These are phyloP conservation scores for Plagodis dolabraria DNA, from an alignment of 2,888 invertebrate genomes.

Conservation along the genomic window DNA sequence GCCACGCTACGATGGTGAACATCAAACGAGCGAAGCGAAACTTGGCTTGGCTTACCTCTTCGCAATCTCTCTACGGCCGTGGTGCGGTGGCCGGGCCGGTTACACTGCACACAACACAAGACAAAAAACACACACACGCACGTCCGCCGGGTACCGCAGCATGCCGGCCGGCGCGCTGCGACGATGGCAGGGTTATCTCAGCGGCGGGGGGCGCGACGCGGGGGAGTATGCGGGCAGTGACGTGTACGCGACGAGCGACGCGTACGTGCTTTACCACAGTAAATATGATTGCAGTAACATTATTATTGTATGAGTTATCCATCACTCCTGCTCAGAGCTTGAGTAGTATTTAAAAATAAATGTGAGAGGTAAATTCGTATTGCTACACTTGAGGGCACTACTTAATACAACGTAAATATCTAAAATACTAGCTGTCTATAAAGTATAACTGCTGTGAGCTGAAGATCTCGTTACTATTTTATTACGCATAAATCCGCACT, in stretches of 20 bases:
- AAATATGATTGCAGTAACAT: constrained; percentile 2
- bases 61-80: constrained; percentile 24
- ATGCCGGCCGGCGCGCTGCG: constrained; percentile 34
- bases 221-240: constrained; percentile 8
- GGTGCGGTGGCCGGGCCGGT: constrained; percentile 25
- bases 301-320: too few species aligned
- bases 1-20: too few species aligned
- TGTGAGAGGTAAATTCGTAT: too few species aligned
- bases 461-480: too few species aligned
- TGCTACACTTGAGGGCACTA: too few species aligned
- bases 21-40: too few species aligned
- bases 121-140: constrained; percentile 33
- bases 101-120: constrained; percentile 33
- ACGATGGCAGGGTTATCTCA: constrained; percentile 33
- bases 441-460: too few species aligned
- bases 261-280: constrained; percentile 17
- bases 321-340: too few species aligned
- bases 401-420: too few species aligned
- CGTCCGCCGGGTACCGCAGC: constrained; percentile 33
- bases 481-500: too few species aligned
- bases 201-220: constrained; percentile 17
- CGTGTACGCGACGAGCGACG: constrained; percentile 6
- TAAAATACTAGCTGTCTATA: too few species aligned
- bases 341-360: too few species aligned
- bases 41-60: constrained; percentile 30